Evolutionary conservation across 2,113 vertebrate species (phyloP), one percentile per base, ranked within the genome.

Genomic region (Cryptomyrus ogoouensis): DNA sequence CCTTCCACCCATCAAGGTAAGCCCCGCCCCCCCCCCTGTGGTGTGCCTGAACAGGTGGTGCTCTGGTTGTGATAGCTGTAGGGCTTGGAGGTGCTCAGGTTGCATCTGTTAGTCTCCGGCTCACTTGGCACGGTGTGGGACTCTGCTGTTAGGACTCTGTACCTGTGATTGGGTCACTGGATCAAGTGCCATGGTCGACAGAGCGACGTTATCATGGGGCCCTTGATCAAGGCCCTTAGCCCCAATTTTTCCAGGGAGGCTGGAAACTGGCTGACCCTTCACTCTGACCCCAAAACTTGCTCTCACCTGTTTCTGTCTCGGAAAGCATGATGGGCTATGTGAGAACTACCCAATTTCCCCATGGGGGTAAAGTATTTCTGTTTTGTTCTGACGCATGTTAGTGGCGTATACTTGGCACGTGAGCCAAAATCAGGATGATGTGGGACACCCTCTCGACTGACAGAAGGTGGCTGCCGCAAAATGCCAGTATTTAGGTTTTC

Each of bases 1-100:
- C 97, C 98, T 87, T 96, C 97, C 0, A 96, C 97, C 83, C 98
- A 98, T 94, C 97, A 97, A 97, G 97, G 98, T 98, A 21, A 93
- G 96, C 52, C 17, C 17, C 17, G 3, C 35, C 52, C 91, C 91
- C 92, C 91, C 91, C 92, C 90, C 90, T 92, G 91, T 92, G 90
- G 42, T 44, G 21, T 17, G 0, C 39, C 15, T 9, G 46, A 27
- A 27, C 44, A 46, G 83, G 17, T 44, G 46, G 83, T 85, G 46
- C 83, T 49, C 56, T 24, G 56, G 21, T 58, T 19, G 56, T 58
- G 2, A 58, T 58, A 58, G 21, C n/a, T 27, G 10, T 35, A 85
- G 83, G 83, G 24, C 83, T n/a, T 85, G 42, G 24, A 2, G 39
- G 46, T 27, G 46, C n/a, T 66, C 62, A 31, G n/a, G n/a, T 66